Percentiles rank a stretch among this genome's conserved stretches.
phyloP scores from a whole-genome alignment of 2,888 invertebrate species.

The Rhamphomyia laevipes region DNA sequence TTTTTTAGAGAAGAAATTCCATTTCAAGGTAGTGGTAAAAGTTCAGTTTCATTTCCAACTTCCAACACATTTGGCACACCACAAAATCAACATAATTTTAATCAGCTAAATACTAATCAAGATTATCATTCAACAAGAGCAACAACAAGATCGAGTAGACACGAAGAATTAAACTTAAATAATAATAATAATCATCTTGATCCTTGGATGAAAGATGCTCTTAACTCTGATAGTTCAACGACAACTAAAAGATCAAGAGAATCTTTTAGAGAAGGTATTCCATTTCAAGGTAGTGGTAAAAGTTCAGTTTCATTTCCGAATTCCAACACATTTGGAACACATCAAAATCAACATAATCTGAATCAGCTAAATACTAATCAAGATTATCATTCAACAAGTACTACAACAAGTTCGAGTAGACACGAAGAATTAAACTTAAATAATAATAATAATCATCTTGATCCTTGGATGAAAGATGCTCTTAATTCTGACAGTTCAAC shows the following conservation, averaged over 20 bases:
- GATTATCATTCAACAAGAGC: background rate
- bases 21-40: constrained; percentile 8
- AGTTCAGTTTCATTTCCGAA: constrained; percentile 4
- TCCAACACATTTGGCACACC: constrained; percentile 4
- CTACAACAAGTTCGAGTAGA: too few relatives aligned
- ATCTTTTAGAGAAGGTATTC: background rate
- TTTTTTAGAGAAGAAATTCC: background rate
- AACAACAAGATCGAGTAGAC: background rate
- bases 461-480: constrained; percentile 5
- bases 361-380: too few relatives aligned
- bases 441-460: background rate
- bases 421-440: too few relatives aligned
- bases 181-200: background rate
- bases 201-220: constrained; percentile 1
- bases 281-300: constrained; percentile 9
- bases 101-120: too few relatives aligned
- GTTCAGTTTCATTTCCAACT: constrained; percentile 6
- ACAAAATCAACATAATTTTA: background rate
- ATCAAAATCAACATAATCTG: too few relatives aligned
- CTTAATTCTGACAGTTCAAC: background rate
- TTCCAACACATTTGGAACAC: constrained; percentile 7
- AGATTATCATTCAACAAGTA: background rate
- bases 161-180: too few relatives aligned
- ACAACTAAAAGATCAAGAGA: too few relatives aligned
- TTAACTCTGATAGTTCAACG: background rate